Evolutionary conservation across 2,797 vertebrate genomes (phyloP).

Genomic region (Poecilia gillii): DNA sequence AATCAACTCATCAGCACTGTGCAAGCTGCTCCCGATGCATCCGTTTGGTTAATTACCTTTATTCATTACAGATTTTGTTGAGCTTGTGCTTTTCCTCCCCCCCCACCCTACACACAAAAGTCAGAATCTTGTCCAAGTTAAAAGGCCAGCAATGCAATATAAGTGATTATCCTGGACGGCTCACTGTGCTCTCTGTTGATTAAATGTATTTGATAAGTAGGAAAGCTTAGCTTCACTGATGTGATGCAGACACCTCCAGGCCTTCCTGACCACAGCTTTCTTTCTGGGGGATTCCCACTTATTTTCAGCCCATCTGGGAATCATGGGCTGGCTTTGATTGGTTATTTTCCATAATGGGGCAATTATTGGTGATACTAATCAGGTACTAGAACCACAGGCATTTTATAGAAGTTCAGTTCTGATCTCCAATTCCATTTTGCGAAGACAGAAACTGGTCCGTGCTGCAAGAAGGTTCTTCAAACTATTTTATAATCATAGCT

Average conservation of each 20-base stretch:
- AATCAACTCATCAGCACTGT: conserved; percentile 27
- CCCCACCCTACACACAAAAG: conserved; percentile 7
- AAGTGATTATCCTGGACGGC: conserved; percentile 41
- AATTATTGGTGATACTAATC: not conserved
- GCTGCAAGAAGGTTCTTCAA: not conserved
- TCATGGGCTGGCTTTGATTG: not conserved
- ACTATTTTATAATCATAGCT: not conserved
- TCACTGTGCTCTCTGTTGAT: conserved; percentile 14
- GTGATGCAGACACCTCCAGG: not conserved
- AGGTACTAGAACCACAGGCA: not conserved
- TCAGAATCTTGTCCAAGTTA: conserved; percentile 48
- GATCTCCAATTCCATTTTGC: not conserved
- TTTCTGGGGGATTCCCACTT: not conserved
- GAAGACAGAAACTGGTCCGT: not conserved
- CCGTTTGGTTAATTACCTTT: conserved; percentile 53
- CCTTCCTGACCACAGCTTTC: not conserved
- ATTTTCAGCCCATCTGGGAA: not conserved
- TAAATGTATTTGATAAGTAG: conserved; percentile 16
- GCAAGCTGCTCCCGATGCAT: conserved; percentile 40
- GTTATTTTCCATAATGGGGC: not conserved
- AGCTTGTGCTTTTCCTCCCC: conserved; percentile 34
- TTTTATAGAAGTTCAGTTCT: not conserved
- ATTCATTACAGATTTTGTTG: conserved; percentile 44
- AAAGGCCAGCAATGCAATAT: conserved; percentile 42
- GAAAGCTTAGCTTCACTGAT: not conserved